A percentile compares a stretch with the other conserved stretches of the same genome.
phyloP scores from a whole-genome alignment of 2,113 vertebrate species.

The Muntiacus reevesi region DNA sequence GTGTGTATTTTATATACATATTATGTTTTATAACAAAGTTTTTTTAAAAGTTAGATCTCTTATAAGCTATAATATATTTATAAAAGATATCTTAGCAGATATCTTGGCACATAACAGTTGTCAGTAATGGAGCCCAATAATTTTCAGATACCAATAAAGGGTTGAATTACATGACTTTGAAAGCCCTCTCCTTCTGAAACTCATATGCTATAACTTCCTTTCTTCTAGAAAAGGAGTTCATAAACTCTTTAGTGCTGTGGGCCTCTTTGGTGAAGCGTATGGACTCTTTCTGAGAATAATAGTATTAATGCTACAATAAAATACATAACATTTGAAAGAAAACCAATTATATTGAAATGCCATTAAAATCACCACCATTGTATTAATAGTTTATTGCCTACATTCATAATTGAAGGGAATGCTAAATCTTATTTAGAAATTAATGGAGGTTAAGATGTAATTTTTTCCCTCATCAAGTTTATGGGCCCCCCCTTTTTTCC shows the following conservation, averaged over 20 bases:
- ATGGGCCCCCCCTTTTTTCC: neutral
- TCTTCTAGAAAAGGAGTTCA: neutral
- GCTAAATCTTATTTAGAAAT: neutral
- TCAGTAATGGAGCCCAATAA: neutral
- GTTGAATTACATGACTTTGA: neutral
- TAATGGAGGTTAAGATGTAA: neutral
- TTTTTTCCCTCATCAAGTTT: neutral
- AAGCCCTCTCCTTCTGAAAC: neutral
- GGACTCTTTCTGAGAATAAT: neutral
- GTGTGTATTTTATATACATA: neutral
- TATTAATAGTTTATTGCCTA: neutral
- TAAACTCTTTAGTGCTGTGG: neutral
- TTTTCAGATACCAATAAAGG: neutral
- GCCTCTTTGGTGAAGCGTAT: neutral
- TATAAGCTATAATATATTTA: neutral
- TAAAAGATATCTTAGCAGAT: neutral
- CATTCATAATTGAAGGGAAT: conserved; percentile 17
- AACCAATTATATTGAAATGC: neutral
- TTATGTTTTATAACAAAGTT: neutral
- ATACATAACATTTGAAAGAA: neutral
- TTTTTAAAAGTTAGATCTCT: neutral
- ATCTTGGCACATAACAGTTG: neutral
- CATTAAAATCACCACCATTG: neutral
- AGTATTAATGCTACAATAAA: conserved; percentile 3
- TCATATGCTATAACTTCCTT: neutral